These are phyloP conservation scores for Hybognathus amarus DNA, from an alignment of 2,797 vertebrate species.

Conservation along the genomic window DNA sequence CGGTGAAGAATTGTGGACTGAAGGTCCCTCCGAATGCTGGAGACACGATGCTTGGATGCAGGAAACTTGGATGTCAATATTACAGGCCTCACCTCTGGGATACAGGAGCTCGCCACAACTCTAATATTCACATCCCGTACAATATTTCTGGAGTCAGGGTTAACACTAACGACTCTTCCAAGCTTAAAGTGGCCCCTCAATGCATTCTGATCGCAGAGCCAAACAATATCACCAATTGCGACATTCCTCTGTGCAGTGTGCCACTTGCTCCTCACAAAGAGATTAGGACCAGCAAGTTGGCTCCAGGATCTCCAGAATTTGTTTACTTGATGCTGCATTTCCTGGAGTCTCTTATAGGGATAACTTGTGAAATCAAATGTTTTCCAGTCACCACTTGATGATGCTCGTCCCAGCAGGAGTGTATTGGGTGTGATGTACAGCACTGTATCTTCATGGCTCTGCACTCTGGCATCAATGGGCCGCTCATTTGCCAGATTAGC, in stretches of 20 bases:
- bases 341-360: neutral
- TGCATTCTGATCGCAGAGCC: constrained; percentile 42
- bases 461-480: neutral
- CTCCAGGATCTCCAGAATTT: neutral
- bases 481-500: neutral
- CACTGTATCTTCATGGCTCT: neutral
- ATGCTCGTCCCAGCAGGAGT: neutral
- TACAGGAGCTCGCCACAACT: constrained; percentile 23
- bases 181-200: constrained; percentile 45
- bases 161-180: constrained; percentile 37
- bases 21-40: neutral
- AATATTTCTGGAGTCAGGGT: constrained; percentile 40
- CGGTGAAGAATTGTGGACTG: constrained; percentile 40
- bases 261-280: neutral
- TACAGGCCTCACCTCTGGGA: constrained; percentile 4
- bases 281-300: neutral
- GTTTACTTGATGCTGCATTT: neutral
- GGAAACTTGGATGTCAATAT: neutral
- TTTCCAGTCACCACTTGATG: neutral
- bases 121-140: constrained; percentile 35
- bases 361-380: neutral
- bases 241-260: constrained; percentile 22
- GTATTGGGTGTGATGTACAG: neutral
- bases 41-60: too few relatives aligned
- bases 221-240: constrained; percentile 44